phyloP scores from a whole-genome alignment of 2,113 vertebrate species.

The Herpetotheres cachinnans region DNA sequence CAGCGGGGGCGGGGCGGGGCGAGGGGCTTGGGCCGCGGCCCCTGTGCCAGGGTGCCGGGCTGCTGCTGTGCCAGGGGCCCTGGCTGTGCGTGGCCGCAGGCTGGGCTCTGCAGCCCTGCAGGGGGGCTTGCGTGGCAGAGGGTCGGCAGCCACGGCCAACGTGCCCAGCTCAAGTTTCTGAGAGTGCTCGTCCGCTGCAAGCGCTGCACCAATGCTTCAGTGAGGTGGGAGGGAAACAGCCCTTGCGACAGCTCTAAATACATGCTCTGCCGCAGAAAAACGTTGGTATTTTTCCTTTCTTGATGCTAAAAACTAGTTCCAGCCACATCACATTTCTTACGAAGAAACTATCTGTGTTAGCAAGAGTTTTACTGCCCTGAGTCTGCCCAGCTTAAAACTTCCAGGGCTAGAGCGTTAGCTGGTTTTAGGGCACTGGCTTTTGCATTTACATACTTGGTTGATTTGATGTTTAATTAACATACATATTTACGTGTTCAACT shows the following conservation, averaged over 20 bases:
- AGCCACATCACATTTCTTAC: fast-evolving
- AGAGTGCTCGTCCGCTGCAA: background rate
- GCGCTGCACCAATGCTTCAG: fast-evolving
- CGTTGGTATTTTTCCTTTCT: fast-evolving
- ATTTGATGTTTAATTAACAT: background rate
- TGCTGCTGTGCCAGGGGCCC: fast-evolving
- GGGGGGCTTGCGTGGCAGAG: fast-evolving
- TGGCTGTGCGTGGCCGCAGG: background rate
- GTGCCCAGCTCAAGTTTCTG: fast-evolving
- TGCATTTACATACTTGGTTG: background rate
- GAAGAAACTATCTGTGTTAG: fast-evolving
- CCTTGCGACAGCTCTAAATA: too few species aligned
- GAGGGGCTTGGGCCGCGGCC: background rate
- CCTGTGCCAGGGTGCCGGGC: fast-evolving
- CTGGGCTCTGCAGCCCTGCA: fast-evolving
- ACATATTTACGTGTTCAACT: background rate
- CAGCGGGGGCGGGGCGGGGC: fast-evolving
- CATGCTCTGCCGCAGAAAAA: background rate
- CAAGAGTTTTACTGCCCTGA: background rate
- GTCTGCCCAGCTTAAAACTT: background rate
- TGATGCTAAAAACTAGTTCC: background rate
- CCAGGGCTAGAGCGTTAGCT: background rate
- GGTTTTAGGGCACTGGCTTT: background rate
- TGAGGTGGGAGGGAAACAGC: fast-evolving
- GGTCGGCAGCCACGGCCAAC: fast-evolving